phyloP scores from a whole-genome alignment of 2,888 invertebrate species.

The Stenoptilia bipunctidactyla region DNA sequence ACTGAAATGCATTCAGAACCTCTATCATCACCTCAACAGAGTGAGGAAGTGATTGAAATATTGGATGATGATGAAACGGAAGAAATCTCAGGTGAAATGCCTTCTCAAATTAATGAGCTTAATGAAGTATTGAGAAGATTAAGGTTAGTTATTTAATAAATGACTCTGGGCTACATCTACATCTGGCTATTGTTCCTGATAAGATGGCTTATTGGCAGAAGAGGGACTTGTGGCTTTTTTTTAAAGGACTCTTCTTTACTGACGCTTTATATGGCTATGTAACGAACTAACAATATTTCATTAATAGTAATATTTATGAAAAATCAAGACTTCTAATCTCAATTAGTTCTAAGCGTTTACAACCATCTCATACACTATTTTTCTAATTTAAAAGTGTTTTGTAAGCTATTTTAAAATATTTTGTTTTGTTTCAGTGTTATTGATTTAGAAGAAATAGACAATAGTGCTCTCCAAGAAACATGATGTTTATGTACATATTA shows the following conservation, averaged over 20 bases:
- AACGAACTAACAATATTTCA: too few relatives aligned
- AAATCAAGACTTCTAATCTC: too few relatives aligned
- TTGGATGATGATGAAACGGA: conserved; percentile 16
- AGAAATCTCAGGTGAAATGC: conserved; percentile 7
- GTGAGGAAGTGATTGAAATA: conserved; percentile 14
- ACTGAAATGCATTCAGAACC: conserved; percentile 11
- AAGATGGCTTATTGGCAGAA: too few relatives aligned
- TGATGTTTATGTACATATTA: conserved; percentile 8
- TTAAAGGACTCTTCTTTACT: too few relatives aligned
- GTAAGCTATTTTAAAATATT: not conserved
- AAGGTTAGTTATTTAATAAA: conserved; percentile 10
- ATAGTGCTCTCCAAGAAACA: conserved; percentile 1
- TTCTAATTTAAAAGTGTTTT: too few relatives aligned
- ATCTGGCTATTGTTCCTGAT: too few relatives aligned
- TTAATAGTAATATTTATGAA: too few relatives aligned
- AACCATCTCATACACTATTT: too few relatives aligned
- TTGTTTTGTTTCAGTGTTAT: conserved; percentile 14
- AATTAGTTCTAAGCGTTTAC: too few relatives aligned
- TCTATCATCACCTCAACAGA: not conserved
- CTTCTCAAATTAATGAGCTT: conserved; percentile 17
- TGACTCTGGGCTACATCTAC: too few relatives aligned
- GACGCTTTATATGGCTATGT: too few relatives aligned
- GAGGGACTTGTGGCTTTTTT: too few relatives aligned
- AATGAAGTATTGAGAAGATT: conserved; percentile 14
- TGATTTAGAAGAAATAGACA: conserved; percentile 11